These are phyloP conservation scores for Pyrocoelia pectoralis DNA, from an alignment of 2,888 invertebrate genomes.

Conservation along the genomic window DNA sequence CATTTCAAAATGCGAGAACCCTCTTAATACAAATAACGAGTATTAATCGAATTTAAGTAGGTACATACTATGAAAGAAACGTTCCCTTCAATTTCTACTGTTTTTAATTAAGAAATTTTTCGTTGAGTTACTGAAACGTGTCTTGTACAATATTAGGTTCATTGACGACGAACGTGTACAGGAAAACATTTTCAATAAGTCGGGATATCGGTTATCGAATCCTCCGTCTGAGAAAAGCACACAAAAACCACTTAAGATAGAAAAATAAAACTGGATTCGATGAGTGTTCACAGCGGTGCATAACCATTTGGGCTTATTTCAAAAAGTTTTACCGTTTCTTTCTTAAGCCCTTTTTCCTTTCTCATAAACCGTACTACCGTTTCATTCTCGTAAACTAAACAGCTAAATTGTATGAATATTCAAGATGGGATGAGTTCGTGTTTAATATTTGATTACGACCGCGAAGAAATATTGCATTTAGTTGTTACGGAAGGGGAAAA, in stretches of 20 bases:
- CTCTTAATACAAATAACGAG: too few species aligned
- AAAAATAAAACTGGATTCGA: constrained; percentile 33
- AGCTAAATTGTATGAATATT: constrained; percentile 5
- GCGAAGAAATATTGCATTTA: constrained; percentile 19
- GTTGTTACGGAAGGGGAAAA: constrained; percentile 20
- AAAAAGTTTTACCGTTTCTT: constrained; percentile 15
- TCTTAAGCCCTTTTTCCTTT: constrained; percentile 7
- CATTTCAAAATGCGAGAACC: too few species aligned
- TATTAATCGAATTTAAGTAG: too few species aligned
- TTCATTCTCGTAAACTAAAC: constrained; percentile 3
- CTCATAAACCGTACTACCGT: constrained; percentile 9
- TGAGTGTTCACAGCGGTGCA: constrained; percentile 30
- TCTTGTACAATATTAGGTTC: constrained; percentile 36
- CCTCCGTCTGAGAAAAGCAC: constrained; percentile 41
- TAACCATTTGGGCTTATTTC: constrained; percentile 33
- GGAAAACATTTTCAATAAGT: constrained; percentile 45
- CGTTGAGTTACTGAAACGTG: constrained; percentile 27
- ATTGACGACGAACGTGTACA: constrained; percentile 40
- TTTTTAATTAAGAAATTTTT: constrained; percentile 29
- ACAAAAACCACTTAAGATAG: constrained; percentile 44
- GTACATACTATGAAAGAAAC: too few species aligned
- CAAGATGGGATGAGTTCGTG: constrained; percentile 3
- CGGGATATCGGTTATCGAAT: constrained; percentile 47
- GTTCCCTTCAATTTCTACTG: background rate
- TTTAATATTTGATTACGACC: constrained; percentile 10